Percentiles rank a stretch among this genome's conserved stretches.
These are phyloP conservation scores for Yponomeuta malinellus DNA, from an alignment of 2,888 invertebrate species.

Conservation along the genomic window DNA sequence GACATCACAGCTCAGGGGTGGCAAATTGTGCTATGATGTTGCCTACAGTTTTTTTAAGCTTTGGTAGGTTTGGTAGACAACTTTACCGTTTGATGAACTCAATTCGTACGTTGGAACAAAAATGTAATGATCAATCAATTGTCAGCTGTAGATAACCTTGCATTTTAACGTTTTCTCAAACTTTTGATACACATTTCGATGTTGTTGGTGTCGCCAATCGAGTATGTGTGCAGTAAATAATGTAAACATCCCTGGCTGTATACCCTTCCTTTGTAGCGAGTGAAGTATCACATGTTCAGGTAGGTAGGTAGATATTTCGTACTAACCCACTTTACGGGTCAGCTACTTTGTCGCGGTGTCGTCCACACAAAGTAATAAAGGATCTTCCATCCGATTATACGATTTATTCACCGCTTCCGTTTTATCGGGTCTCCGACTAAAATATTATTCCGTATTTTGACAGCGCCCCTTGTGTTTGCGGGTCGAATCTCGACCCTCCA, in stretches of 20 bases:
- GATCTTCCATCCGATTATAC: constrained; percentile 54
- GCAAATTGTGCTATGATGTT: constrained; percentile 12
- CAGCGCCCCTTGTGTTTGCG: constrained; percentile 43
- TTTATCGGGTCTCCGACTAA: constrained; percentile 42
- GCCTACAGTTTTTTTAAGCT: constrained; percentile 4
- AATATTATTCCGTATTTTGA: constrained; percentile 64
- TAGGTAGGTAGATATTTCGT: constrained; percentile 7
- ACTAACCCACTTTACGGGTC: neutral
- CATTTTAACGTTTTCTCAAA: too few relatives aligned
- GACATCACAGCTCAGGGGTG: constrained; percentile 1
- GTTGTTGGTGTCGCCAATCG: too few relatives aligned
- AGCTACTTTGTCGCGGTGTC: neutral
- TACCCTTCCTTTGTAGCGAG: neutral
- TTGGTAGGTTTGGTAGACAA: too few relatives aligned
- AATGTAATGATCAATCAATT: too few relatives aligned
- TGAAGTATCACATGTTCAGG: neutral
- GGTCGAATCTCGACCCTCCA: constrained; percentile 46
- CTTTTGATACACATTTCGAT: too few relatives aligned
- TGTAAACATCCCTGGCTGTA: too few relatives aligned
- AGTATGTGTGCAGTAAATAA: too few relatives aligned
- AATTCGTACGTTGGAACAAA: too few relatives aligned
- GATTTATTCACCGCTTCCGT: constrained; percentile 56
- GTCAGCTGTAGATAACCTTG: too few relatives aligned
- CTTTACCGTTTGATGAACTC: neutral
- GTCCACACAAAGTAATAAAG: neutral